Conservation (phyloP, 2,797 vertebrate genomes). For the Ibycter americanus region DNA sequence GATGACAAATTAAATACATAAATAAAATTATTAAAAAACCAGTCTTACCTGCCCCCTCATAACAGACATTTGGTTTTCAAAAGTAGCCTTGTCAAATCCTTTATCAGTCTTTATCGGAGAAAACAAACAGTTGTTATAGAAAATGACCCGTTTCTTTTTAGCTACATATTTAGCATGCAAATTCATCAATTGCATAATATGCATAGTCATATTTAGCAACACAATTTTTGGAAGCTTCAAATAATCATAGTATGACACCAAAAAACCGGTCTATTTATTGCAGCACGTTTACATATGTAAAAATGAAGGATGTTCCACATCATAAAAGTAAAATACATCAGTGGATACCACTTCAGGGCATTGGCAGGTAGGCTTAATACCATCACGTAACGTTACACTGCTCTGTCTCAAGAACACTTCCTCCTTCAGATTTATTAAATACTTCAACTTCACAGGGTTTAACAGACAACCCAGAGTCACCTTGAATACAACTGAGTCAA, state of each 20-base stretch:
- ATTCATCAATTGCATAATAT: neutral
- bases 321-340: neutral
- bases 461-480: neutral
- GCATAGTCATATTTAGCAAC: neutral
- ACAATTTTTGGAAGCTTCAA: neutral
- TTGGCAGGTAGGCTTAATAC: neutral
- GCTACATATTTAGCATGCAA: neutral
- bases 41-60: slow-evolving; percentile 95
- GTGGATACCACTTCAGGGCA: neutral
- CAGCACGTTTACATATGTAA: neutral
- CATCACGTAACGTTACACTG: neutral
- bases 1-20: neutral
- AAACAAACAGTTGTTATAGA: neutral
- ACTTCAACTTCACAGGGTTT: neutral
- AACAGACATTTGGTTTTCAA: slow-evolving; percentile 98
- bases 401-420: neutral
- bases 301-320: neutral
- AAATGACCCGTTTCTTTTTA: neutral
- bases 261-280: neutral
- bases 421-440: neutral
- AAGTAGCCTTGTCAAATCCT: slow-evolving; percentile 93
- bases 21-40: neutral
- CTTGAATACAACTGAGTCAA: neutral
- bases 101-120: slow-evolving; percentile 84
- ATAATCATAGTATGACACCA: neutral